phyloP scores from a whole-genome alignment of 2,888 invertebrate genomes.

The Calephelis perditalis region DNA sequence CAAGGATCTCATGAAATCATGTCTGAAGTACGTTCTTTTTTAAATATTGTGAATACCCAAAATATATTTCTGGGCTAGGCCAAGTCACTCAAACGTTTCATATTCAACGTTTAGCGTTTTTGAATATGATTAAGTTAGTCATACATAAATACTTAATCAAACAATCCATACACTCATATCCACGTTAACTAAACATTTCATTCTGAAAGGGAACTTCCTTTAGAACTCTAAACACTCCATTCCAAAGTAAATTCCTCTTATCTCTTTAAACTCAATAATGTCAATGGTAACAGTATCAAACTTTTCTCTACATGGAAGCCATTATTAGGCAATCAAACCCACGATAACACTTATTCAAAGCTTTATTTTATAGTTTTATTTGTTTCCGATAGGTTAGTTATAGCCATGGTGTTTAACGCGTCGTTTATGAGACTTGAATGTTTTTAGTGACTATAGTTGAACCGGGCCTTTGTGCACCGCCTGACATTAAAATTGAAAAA shows the following conservation, averaged over 20 bases:
- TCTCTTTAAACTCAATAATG: background rate
- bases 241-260: background rate
- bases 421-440: conserved; percentile 70
- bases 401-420: conserved; percentile 55
- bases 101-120: too few species aligned
- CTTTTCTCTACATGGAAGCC: conserved; percentile 10
- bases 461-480: conserved; percentile 42
- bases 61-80: too few species aligned
- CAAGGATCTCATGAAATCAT: too few species aligned
- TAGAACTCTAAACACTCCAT: background rate
- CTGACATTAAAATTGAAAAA: background rate
- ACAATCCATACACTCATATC: too few species aligned
- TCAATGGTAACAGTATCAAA: conserved; percentile 1
- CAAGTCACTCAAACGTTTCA: too few species aligned
- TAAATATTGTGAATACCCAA: too few species aligned
- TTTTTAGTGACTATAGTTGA: conserved; percentile 46
- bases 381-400: conserved; percentile 22
- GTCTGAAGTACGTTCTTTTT: too few species aligned
- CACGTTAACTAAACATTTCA: too few species aligned
- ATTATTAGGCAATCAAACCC: conserved; percentile 12
- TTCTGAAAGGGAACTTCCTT: too few species aligned
- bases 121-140: too few species aligned
- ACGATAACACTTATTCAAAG: conserved; percentile 12
- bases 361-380: conserved; percentile 14
- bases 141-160: too few species aligned